phyloP scores from a whole-genome alignment of 1,140 invertebrate species.

The Tetraneura akinire region DNA sequence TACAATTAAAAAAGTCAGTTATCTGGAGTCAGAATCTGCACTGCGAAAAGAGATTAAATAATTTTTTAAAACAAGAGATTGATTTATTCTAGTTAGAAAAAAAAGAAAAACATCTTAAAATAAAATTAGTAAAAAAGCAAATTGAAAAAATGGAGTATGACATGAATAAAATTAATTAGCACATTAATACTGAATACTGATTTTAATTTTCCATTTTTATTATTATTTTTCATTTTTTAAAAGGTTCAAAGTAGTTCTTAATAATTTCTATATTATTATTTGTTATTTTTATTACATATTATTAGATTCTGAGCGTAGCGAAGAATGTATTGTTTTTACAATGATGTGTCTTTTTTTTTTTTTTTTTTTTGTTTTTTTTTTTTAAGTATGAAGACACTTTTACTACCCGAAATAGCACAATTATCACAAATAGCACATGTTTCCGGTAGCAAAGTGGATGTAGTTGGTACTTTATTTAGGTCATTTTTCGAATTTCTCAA shows the following conservation, averaged over 20 bases:
- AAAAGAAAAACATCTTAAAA: constrained; percentile 11
- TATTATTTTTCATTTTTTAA: not conserved
- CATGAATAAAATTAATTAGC: constrained; percentile 2
- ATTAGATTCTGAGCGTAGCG: too few species aligned
- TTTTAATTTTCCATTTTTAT: not conserved
- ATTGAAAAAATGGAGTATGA: constrained; percentile 1
- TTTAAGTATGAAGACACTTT: too few species aligned
- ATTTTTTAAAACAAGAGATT: not conserved
- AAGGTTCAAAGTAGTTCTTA: not conserved
- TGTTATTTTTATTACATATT: constrained; percentile 7
- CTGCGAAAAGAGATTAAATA: constrained; percentile 13
- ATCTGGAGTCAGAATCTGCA: not conserved
- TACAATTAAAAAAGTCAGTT: not conserved
- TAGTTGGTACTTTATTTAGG: too few species aligned
- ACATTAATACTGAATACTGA: not conserved
- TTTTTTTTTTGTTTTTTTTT: too few species aligned
- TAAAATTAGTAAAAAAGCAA: constrained; percentile 2
- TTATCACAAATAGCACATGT: too few species aligned
- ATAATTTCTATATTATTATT: not conserved
- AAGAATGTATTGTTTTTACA: too few species aligned
- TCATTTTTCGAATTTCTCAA: too few species aligned
- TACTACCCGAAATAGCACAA: too few species aligned
- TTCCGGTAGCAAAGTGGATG: too few species aligned
- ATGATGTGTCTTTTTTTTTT: too few species aligned
- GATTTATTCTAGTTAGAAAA: not conserved